Base-by-base conservation (phyloP, 2,888 invertebrate species). In the Amiota minor region DNA sequence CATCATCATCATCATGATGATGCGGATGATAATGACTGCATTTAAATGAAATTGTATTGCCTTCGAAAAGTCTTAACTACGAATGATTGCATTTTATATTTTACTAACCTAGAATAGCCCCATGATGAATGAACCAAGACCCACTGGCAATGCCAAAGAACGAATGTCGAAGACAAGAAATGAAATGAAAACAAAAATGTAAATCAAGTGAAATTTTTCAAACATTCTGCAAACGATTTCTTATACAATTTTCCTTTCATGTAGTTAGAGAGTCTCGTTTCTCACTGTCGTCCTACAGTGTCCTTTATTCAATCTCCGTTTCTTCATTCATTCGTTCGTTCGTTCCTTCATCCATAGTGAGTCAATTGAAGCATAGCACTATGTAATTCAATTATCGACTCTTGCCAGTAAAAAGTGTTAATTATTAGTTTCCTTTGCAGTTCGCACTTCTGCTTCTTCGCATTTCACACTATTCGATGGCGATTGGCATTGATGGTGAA, bases 301-400 rank as follows among this genome's bases (percentile, higher is more conserved):
- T 59, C 23, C 59, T 18, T 55, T 14, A 55, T 55, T 55, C 55
- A 55, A 55, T 55, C 12, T 55, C 35, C 35, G 35, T 6, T 35
- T 8, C 35, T 6, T 35, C 35, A 35, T 35, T 35, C 35, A 8
- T 35, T 35, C 35, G 35, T 35, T 35, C 35, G 6, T 35, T 2
- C 35, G 6, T 35, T 6, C 6, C 2, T 35, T 11, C 55, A 55
- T 16, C 55, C n/a, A 18, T 53, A n/a, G 12, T 53, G 12, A 12
- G 62, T 62, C 62, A 62, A 62, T 62, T 62, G 62, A 62, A n/a
- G 62, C 62, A 62, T 62, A n/a, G 84, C 84, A 83, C 84, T 83
- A 83, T 83, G 83, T 83, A 83, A 83, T 83, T 83, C 83, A 83
- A 83, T 83, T 83, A 83, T 83, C 83, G 84, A 83, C 84, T 84